phyloP scores from a whole-genome alignment of 2,888 invertebrate species.

The Drosophila bunnanda region DNA sequence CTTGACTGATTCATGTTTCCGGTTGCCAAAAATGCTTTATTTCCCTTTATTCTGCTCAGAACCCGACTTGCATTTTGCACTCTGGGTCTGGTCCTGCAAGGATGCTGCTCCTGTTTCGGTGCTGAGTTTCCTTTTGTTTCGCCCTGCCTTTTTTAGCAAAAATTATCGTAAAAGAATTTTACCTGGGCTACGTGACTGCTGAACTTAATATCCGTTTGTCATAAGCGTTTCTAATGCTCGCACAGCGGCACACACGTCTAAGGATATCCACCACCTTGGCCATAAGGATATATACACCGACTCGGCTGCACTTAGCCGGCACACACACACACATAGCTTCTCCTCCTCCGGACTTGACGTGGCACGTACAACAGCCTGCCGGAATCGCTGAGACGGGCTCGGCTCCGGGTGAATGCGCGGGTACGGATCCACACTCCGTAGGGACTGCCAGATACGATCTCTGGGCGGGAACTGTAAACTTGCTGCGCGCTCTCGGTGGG shows the following conservation, averaged over 20 bases:
- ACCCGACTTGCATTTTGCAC: conserved; percentile 40
- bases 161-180: conserved; percentile 83
- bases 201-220: conserved; percentile 77
- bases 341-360: conserved; percentile 21
- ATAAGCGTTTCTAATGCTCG: conserved; percentile 72
- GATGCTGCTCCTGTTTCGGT: conserved; percentile 26
- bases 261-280: conserved; percentile 5
- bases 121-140: conserved; percentile 25
- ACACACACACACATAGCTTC: conserved; percentile 31
- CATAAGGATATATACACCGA: conserved; percentile 19
- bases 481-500: conserved; percentile 47
- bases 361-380: conserved; percentile 47
- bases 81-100: conserved; percentile 7
- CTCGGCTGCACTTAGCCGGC: conserved; percentile 62
- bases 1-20: conserved; percentile 42
- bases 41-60: conserved; percentile 8
- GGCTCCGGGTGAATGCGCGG: not conserved
- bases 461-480: conserved; percentile 45
- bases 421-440: conserved; percentile 5
- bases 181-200: conserved; percentile 82
- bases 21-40: conserved; percentile 38
- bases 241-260: conserved; percentile 28
- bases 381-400: conserved; percentile 12
- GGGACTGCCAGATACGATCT: conserved; percentile 31
- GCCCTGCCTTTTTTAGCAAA: conserved; percentile 52